Percentiles rank a stretch among this genome's conserved stretches.
phyloP scores from a whole-genome alignment of 2,113 vertebrate genomes.

The Blennius ocellaris region DNA sequence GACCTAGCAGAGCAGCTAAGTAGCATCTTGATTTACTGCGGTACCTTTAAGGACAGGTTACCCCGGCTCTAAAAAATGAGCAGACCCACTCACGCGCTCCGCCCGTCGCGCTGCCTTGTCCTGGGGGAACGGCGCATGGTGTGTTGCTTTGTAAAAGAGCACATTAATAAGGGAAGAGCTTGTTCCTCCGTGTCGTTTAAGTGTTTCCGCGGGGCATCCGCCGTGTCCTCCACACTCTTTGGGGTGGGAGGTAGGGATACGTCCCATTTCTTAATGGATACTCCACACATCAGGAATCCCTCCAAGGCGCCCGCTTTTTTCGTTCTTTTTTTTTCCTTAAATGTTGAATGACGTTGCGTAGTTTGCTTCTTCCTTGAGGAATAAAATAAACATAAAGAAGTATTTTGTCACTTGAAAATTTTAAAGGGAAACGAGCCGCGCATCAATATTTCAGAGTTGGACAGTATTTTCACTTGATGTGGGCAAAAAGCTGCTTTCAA shows the following conservation, averaged over 20 bases:
- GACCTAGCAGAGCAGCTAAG: conserved; percentile 50
- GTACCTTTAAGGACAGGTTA: conserved; percentile 73
- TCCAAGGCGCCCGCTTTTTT: conserved; percentile 9
- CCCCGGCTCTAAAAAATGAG: conserved; percentile 69
- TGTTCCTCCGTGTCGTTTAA: conserved; percentile 71
- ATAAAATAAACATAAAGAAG: not conserved
- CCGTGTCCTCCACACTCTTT: conserved; percentile 58
- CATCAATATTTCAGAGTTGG: no score
- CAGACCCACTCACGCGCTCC: conserved; percentile 46
- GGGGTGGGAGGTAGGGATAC: conserved; percentile 51
- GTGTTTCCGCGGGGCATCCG: conserved; percentile 75
- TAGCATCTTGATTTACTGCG: conserved; percentile 64
- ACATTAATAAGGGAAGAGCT: conserved; percentile 77
- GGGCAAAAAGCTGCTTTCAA: no score
- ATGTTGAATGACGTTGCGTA: not conserved
- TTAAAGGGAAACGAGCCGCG: not conserved
- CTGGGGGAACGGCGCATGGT: conserved; percentile 49
- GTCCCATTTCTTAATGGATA: conserved; percentile 71
- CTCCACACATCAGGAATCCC: conserved; percentile 52
- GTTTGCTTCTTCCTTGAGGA: not conserved
- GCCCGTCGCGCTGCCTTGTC: conserved; percentile 61
- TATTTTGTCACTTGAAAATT: not conserved
- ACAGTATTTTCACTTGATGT: no score
- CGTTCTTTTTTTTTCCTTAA: not conserved
- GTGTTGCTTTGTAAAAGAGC: conserved; percentile 73